Conservation (phyloP, 1,140 invertebrate species). For the Schlechtendalia chinensis region DNA sequence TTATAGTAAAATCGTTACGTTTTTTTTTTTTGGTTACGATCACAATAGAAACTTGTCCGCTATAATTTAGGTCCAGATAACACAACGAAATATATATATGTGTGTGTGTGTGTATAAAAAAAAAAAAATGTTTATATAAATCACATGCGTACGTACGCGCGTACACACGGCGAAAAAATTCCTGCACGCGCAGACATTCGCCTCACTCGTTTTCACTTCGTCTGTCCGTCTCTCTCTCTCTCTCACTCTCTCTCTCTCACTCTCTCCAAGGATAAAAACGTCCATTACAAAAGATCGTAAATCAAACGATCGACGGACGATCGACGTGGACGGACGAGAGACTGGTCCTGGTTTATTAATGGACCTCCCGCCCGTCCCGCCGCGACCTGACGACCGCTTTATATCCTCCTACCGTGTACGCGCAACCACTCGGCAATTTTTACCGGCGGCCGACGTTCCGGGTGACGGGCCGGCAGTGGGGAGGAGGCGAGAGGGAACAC, state of each 20-base stretch:
- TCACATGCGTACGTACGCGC: not conserved
- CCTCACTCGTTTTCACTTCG: conserved; percentile 21
- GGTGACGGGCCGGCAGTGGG: too few relatives aligned
- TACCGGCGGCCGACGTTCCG: not conserved
- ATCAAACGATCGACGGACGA: conserved; percentile 49
- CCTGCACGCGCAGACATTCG: conserved; percentile 48
- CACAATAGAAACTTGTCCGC: conserved; percentile 13
- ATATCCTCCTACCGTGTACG: conserved; percentile 28
- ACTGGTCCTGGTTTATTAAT: conserved; percentile 49
- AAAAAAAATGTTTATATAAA: conserved; percentile 1
- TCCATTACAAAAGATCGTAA: conserved; percentile 49
- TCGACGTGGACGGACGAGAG: conserved; percentile 44
- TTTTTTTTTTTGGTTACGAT: not conserved
- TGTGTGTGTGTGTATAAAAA: not conserved
- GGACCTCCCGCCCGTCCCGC: not conserved
- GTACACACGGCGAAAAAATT: conserved; percentile 30
- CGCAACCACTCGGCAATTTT: conserved; percentile 29
- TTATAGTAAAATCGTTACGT: not conserved
- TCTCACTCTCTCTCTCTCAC: conserved; percentile 6
- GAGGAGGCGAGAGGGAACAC: not conserved
- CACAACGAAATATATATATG: not conserved
- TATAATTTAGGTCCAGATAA: conserved; percentile 19
- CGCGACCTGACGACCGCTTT: conserved; percentile 23
- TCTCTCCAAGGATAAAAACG: conserved; percentile 42
- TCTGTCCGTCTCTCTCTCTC: not conserved